Evolutionary conservation across 1,140 invertebrate species (phyloP).

Genomic region (Rhynchophorus ferrugineus): DNA sequence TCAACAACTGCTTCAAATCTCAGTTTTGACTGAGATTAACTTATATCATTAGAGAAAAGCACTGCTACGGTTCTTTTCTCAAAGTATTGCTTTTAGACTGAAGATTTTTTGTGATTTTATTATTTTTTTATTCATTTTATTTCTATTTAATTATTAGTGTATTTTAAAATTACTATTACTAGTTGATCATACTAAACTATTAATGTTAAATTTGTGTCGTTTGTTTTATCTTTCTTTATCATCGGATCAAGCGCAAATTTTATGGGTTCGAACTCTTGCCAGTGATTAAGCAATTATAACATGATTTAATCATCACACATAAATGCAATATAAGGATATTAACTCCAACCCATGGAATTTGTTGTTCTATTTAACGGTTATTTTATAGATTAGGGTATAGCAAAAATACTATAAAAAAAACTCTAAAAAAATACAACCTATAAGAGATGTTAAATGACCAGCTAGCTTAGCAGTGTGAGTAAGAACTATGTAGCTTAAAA

Average conservation of each 20-base stretch:
- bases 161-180: conserved; percentile 20
- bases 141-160: conserved; percentile 18
- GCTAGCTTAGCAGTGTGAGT: conserved; percentile 33
- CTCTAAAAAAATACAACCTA: conserved; percentile 17
- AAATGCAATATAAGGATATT: too few species aligned
- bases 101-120: conserved; percentile 27
- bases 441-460: conserved; percentile 30
- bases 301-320: too few species aligned
- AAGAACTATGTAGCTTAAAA: conserved; percentile 19
- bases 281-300: too few species aligned
- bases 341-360: too few species aligned
- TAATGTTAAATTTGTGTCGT: conserved; percentile 3
- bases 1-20: conserved; percentile 10
- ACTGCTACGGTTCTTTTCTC: conserved; percentile 23
- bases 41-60: conserved; percentile 25
- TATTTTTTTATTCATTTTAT: conserved; percentile 13
- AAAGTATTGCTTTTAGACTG: conserved; percentile 32
- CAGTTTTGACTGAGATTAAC: conserved; percentile 13
- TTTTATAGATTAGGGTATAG: too few species aligned
- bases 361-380: too few species aligned
- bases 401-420: conserved; percentile 14
- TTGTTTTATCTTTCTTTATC: background rate
- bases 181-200: conserved; percentile 16
- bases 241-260: background rate
- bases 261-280: background rate